Conservation (phyloP, 2,797 vertebrate species). For the Geotrypetes seraphini region DNA sequence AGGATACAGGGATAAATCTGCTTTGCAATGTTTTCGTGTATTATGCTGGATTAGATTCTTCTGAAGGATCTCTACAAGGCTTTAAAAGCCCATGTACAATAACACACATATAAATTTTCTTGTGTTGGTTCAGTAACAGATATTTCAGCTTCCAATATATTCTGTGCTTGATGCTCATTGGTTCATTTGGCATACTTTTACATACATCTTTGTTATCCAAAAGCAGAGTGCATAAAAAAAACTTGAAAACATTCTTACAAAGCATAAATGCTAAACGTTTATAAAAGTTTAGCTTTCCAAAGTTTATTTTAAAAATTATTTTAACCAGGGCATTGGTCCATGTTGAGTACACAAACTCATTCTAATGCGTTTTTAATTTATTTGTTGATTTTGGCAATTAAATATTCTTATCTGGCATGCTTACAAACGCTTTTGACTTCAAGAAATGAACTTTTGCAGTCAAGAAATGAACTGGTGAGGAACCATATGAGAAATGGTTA, state of each 20-base stretch:
- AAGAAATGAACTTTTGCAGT: conserved; percentile 11
- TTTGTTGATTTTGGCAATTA: conserved; percentile 11
- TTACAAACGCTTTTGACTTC: conserved; percentile 15
- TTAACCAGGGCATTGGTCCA: conserved; percentile 5
- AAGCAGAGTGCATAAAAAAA: conserved; percentile 11
- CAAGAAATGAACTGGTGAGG: conserved; percentile 11
- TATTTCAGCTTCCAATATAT: no score
- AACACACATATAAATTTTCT: no score
- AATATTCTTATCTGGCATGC: conserved; percentile 11
- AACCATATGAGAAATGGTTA: no score
- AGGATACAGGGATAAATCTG: conserved; percentile 7
- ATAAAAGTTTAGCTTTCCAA: conserved; percentile 4
- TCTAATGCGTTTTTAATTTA: conserved; percentile 7
- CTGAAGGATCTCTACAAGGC: no score
- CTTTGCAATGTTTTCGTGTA: conserved; percentile 10
- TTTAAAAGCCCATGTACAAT: no score
- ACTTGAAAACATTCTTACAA: conserved; percentile 17
- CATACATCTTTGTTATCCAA: background rate
- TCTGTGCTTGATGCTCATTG: no score
- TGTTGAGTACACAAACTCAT: conserved; percentile 3
- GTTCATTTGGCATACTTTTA: no score
- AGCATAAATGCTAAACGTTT: background rate
- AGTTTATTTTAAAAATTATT: conserved; percentile 6
- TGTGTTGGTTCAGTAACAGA: no score
- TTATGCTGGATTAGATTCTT: background rate